Conservation (phyloP, 2,888 invertebrate species). For the Cheilosia soror region DNA sequence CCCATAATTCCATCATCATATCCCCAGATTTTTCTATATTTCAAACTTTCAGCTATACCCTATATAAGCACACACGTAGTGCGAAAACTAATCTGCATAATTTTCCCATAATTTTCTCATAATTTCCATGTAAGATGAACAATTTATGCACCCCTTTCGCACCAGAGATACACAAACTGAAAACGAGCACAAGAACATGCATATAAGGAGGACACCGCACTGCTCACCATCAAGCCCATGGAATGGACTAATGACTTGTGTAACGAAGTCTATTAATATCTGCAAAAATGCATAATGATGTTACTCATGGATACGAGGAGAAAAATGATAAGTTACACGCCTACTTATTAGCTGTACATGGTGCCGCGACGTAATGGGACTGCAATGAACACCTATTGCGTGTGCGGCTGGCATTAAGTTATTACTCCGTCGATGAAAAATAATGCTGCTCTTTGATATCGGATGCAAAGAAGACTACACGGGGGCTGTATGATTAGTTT, state of each 20-base stretch:
- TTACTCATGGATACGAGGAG: slow-evolving; percentile 34
- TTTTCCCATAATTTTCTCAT: slow-evolving; percentile 26
- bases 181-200: neutral
- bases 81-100: slow-evolving; percentile 5
- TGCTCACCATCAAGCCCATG: neutral
- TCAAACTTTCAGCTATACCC: slow-evolving; percentile 3
- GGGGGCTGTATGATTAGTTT: slow-evolving; percentile 44
- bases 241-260: slow-evolving; percentile 43
- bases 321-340: slow-evolving; percentile 50
- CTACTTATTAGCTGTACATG: slow-evolving; percentile 44
- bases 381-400: slow-evolving; percentile 46
- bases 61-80: neutral
- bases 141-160: slow-evolving; percentile 34
- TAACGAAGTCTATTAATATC: slow-evolving; percentile 44
- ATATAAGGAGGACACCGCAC: slow-evolving; percentile 15
- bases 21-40: too few species aligned
- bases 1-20: too few species aligned
- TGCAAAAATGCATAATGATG: slow-evolving; percentile 22
- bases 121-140: slow-evolving; percentile 18
- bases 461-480: slow-evolving; percentile 24
- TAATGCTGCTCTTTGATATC: slow-evolving; percentile 24
- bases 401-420: slow-evolving; percentile 41
- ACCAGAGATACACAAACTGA: slow-evolving; percentile 2
- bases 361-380: slow-evolving; percentile 20
- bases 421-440: slow-evolving; percentile 35